A percentile compares a stretch with the other conserved stretches of the same genome.
These are phyloP conservation scores for Norana najaformis DNA, from an alignment of 2,888 invertebrate genomes.

Conservation along the genomic window DNA sequence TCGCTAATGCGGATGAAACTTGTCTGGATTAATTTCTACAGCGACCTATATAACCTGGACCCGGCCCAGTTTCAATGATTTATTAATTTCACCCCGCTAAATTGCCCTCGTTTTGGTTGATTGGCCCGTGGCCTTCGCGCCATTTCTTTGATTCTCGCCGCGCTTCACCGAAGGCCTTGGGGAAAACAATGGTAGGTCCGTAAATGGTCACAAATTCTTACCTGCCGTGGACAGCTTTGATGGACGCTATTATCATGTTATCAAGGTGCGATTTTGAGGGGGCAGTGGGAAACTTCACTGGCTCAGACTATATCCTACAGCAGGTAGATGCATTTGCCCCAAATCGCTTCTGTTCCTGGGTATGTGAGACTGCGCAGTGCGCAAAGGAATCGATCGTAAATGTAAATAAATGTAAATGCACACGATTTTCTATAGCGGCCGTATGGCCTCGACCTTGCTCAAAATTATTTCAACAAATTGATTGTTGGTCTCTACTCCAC, in stretches of 20 bases:
- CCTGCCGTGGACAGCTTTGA: background rate
- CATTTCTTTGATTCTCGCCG: background rate
- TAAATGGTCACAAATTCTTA: background rate
- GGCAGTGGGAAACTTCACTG: too few relatives aligned
- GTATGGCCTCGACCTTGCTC: too few relatives aligned
- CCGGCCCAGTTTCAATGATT: background rate
- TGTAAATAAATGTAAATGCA: too few relatives aligned
- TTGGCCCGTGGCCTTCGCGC: background rate
- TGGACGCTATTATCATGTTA: background rate
- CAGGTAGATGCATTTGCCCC: too few relatives aligned
- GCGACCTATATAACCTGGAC: background rate
- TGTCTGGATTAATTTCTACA: background rate
- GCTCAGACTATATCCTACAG: too few relatives aligned
- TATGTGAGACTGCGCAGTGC: too few relatives aligned
- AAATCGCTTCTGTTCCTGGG: too few relatives aligned
- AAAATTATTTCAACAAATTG: too few relatives aligned
- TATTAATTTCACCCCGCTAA: background rate
- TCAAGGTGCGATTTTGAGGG: background rate
- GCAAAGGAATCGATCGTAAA: too few relatives aligned
- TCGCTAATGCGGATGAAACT: background rate
- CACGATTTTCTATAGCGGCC: too few relatives aligned
- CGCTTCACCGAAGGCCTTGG: background rate
- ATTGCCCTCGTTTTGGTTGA: background rate
- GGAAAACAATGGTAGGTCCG: background rate
- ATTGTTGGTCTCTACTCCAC: too few relatives aligned